Conservation (phyloP, 2,888 invertebrate genomes). For the Agonopterix arenella region DNA sequence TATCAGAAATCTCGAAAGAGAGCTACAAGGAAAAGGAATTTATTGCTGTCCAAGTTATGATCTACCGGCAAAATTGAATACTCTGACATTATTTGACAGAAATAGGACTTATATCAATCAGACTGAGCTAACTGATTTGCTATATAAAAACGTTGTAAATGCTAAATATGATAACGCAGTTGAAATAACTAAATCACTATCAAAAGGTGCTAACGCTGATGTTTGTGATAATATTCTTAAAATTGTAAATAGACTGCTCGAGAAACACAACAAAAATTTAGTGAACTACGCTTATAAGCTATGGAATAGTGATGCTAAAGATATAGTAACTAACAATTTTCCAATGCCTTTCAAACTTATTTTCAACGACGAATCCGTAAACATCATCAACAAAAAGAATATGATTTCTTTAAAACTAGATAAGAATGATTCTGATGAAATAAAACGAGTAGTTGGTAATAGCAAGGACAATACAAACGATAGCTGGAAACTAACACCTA, state of each 20-base stretch:
- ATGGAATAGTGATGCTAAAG: slow-evolving; percentile 17
- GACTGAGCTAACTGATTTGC: slow-evolving; percentile 15
- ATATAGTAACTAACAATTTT: slow-evolving; percentile 21
- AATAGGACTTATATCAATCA: slow-evolving; percentile 25
- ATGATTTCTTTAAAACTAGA: slow-evolving; percentile 24
- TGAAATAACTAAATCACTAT: slow-evolving; percentile 17
- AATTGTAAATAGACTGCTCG: slow-evolving; percentile 19
- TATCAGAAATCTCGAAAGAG: slow-evolving; percentile 22
- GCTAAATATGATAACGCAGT: slow-evolving; percentile 23
- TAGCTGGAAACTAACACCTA: slow-evolving; percentile 28
- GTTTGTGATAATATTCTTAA: slow-evolving; percentile 7
- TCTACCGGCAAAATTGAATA: slow-evolving; percentile 18
- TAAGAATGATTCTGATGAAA: slow-evolving; percentile 10
- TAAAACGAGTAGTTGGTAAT: slow-evolving; percentile 25
- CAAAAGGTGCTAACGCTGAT: slow-evolving; percentile 1
- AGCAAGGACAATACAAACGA: slow-evolving; percentile 15
- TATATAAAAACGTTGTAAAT: slow-evolving; percentile 18
- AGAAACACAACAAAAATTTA: slow-evolving; percentile 12
- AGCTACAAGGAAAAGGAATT: slow-evolving; percentile 19
- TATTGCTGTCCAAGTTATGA: slow-evolving; percentile 20
- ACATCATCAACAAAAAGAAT: slow-evolving; percentile 22
- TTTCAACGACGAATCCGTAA: slow-evolving; percentile 19
- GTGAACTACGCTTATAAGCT: slow-evolving; percentile 27
- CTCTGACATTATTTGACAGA: slow-evolving; percentile 23
- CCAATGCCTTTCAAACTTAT: slow-evolving; percentile 23